phyloP scores from a whole-genome alignment of 2,888 invertebrate species.

The Clepsis dumicolana region DNA sequence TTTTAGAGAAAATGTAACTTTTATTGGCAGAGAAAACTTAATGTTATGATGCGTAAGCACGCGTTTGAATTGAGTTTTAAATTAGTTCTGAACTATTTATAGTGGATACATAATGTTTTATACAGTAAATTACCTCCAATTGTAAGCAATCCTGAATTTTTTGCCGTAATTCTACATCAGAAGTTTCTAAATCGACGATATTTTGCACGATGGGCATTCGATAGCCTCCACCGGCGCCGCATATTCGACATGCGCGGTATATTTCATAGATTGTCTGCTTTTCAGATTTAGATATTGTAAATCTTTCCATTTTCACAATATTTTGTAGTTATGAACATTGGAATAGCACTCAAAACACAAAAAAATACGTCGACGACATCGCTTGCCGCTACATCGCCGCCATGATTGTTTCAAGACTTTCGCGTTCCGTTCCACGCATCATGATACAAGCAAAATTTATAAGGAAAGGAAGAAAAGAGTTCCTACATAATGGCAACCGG shows the following conservation, averaged over 20 bases:
- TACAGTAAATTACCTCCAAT: slow-evolving; percentile 70
- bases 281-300: slow-evolving; percentile 62
- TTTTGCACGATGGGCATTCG: slow-evolving; percentile 83
- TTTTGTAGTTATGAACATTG: slow-evolving; percentile 47
- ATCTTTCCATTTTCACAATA: slow-evolving; percentile 65
- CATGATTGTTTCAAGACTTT: slow-evolving; percentile 6
- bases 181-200: slow-evolving; percentile 63
- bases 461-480: too few species aligned
- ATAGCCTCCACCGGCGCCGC: slow-evolving; percentile 81
- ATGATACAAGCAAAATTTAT: too few species aligned
- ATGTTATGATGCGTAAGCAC: slow-evolving; percentile 6
- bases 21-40: neutral
- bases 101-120: neutral
- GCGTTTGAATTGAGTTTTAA: neutral
- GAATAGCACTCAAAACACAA: slow-evolving; percentile 37
- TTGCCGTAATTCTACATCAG: slow-evolving; percentile 68
- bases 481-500: too few species aligned
- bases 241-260: slow-evolving; percentile 79
- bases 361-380: slow-evolving; percentile 45
- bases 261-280: slow-evolving; percentile 76
- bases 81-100: neutral
- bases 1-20: neutral
- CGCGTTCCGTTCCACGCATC: neutral
- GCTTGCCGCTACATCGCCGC: slow-evolving; percentile 51
- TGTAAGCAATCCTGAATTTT: slow-evolving; percentile 81